phyloP scores from a whole-genome alignment of 2,888 invertebrate genomes.

The Rutpela maculata region DNA sequence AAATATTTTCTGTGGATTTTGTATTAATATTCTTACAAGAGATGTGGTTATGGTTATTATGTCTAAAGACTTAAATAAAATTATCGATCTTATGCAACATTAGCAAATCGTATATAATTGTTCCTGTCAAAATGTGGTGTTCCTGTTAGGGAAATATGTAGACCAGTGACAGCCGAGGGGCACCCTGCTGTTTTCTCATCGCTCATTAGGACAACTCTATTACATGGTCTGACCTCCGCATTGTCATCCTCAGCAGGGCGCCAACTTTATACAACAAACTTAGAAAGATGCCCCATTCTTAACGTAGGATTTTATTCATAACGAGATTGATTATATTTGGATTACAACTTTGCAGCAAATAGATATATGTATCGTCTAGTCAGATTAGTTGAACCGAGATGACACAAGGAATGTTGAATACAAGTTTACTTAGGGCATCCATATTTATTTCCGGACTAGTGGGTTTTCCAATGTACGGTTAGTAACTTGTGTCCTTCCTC shows the following conservation, averaged over 20 bases:
- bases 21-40: not conserved
- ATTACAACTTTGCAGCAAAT: conserved; percentile 45
- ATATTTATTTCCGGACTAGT: not conserved
- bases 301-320: conserved; percentile 41
- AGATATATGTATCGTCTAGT: conserved; percentile 34
- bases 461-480: not conserved
- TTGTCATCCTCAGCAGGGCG: conserved; percentile 65
- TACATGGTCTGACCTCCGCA: conserved; percentile 66
- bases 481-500: not conserved
- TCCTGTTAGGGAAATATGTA: conserved; percentile 41
- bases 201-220: conserved; percentile 70
- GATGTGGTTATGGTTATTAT: conserved; percentile 13
- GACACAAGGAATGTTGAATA: conserved; percentile 16
- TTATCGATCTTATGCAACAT: conserved; percentile 34
- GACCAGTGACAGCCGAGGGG: conserved; percentile 61
- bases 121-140: conserved; percentile 53
- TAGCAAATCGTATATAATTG: conserved; percentile 46
- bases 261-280: conserved; percentile 50
- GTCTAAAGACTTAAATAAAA: conserved; percentile 25
- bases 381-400: conserved; percentile 3
- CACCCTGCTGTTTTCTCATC: conserved; percentile 63
- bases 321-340: conserved; percentile 52
- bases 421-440: not conserved
- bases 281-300: conserved; percentile 45
- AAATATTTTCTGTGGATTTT: not conserved